Evolutionary conservation across 2,888 invertebrate species (phyloP), one percentile per base, ranked within the genome.

Genomic region (Xanthia togata): DNA sequence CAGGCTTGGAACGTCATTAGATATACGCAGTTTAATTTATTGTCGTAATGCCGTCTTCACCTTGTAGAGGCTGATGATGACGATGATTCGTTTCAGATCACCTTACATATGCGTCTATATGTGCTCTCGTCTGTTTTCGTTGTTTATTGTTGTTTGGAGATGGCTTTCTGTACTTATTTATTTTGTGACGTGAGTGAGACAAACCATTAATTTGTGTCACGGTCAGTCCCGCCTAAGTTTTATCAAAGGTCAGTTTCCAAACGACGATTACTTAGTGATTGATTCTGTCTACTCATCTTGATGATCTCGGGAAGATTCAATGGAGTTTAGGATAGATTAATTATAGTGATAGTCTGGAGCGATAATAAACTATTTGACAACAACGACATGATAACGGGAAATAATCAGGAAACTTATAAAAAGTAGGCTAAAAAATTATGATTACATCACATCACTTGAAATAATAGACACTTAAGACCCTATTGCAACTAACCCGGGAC

Each of bases 211-310:
- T 81, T 70, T 70, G 20, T 62, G 50, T 76, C 50, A 59, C 14
- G 63, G 38, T 38, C 69, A 82, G 57, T 68, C 82, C 9, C 70
- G 47, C 69, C 82, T 69, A 63, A 71, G 47, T 82, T 69, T 57
- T 38, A 68, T 57, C 79, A 83, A 59, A 83, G 84, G 83, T 83
- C 79, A 83, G 57, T 70, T 81, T 31, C 38, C 35, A 26, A 57
- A 59, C 53, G 17, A 14, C 60, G 55, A 81, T 76, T n/a, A n/a
- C n/a, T n/a, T 76, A 84, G 76, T 65, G 76, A 80, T 80, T 60
- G 80, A 60, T 59, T 59, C 70, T 57, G 41, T 63, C 59, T 65
- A 4, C 44, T 59, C 69, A 64, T 79, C 31, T 64, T 38, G 44
- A 38, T 70, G 59, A 38, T 70, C 20, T 78, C 64, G 14, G 3